Percentiles rank a stretch among this genome's conserved stretches.
phyloP scores from a whole-genome alignment of 2,113 vertebrate genomes.

The Arenaria interpres region DNA sequence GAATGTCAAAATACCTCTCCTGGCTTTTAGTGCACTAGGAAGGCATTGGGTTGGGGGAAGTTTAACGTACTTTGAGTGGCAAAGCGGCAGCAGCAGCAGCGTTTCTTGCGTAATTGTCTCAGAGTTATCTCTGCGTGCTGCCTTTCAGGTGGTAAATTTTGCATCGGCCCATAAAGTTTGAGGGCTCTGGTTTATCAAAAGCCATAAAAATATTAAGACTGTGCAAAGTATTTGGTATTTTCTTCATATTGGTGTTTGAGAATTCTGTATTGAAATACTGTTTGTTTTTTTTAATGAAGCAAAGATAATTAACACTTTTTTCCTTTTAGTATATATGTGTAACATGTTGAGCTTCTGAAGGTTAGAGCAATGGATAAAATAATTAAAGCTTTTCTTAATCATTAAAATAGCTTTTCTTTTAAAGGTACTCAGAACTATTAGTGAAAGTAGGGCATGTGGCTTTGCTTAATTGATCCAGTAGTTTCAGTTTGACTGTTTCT shows the following conservation, averaged over 20 bases:
- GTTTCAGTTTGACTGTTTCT: neutral
- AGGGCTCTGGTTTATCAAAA: slow-evolving; percentile 21
- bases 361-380: neutral
- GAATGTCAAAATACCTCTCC: neutral
- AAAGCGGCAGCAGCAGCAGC: neutral
- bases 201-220: slow-evolving; percentile 14
- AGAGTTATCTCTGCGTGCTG: neutral
- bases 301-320: neutral
- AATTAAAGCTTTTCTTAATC: neutral
- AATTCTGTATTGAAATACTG: neutral
- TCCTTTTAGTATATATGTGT: neutral
- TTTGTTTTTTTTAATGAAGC: neutral
- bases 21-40: neutral
- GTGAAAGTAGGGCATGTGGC: neutral
- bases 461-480: neutral
- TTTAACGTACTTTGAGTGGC: neutral
- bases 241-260: neutral
- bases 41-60: neutral
- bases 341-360: neutral
- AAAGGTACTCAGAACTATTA: neutral
- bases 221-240: neutral
- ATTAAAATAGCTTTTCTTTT: neutral
- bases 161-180: neutral
- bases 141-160: neutral
- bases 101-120: neutral